These are phyloP conservation scores for Percopsis transmontana DNA, from an alignment of 2,113 vertebrate species.

Conservation along the genomic window DNA sequence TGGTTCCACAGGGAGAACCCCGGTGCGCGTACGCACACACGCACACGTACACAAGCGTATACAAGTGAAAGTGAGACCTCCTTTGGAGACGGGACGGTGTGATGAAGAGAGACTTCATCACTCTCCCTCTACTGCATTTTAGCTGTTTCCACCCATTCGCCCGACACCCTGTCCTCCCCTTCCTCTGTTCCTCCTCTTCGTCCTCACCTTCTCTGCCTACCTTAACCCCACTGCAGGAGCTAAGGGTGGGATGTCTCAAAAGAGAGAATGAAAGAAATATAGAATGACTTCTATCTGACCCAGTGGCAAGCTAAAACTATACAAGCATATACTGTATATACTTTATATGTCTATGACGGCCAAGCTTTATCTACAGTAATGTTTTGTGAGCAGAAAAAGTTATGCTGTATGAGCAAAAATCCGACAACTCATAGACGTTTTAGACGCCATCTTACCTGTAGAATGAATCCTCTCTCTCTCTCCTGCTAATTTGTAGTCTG, in stretches of 20 bases:
- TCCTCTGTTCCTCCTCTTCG: slow-evolving; percentile 16
- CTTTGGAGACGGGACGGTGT: neutral
- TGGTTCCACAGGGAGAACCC: slow-evolving; percentile 61
- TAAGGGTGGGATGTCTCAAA: neutral
- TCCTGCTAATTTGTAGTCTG: neutral
- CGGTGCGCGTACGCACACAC: slow-evolving; percentile 39
- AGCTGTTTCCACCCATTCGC: too few relatives aligned
- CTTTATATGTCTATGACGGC: neutral
- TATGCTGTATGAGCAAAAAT: slow-evolving; percentile 23
- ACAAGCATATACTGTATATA: neutral
- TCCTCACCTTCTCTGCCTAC: slow-evolving; percentile 1
- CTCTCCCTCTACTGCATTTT: neutral
- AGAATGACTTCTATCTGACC: neutral
- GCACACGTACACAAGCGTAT: neutral
- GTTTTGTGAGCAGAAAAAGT: slow-evolving; percentile 16
- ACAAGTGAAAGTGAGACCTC: neutral
- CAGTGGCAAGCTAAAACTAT: slow-evolving; percentile 5
- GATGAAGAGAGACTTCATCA: neutral
- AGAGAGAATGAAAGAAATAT: neutral
- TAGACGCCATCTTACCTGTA: neutral
- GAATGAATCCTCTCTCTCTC: neutral
- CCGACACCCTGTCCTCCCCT: too few relatives aligned
- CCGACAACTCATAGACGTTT: neutral
- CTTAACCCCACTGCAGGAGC: neutral
- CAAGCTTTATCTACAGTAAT: slow-evolving; percentile 5